Conservation (phyloP, 2,113 vertebrate species). For the Burhinus oedicnemus region DNA sequence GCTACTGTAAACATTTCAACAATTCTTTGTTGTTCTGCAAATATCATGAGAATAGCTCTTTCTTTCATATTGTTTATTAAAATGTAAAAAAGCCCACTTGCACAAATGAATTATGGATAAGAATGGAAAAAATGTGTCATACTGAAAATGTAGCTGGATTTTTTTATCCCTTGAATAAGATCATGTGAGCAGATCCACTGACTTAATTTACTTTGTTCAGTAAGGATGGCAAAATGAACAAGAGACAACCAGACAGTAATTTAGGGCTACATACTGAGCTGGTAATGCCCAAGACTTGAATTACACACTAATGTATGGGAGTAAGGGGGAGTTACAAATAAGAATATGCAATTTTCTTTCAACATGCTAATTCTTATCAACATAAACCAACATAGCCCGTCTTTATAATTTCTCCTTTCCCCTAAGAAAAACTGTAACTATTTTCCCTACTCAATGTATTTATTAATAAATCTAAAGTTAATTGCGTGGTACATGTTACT, state of each 20-base stretch:
- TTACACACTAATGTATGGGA: not conserved
- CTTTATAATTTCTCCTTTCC: not conserved
- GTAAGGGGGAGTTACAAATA: not conserved
- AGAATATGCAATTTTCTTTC: not conserved
- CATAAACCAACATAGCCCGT: not conserved
- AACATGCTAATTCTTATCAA: not conserved
- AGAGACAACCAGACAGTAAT: not conserved
- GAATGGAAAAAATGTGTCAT: conserved; percentile 41
- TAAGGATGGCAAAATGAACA: not conserved
- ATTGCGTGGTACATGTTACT: not conserved
- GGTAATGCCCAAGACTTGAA: not conserved
- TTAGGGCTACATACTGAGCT: not conserved
- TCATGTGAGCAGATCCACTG: not conserved
- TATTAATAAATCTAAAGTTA: not conserved
- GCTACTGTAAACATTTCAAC: conserved; percentile 39
- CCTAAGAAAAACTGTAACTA: not conserved
- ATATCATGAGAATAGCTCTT: conserved; percentile 34
- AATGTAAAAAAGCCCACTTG: conserved; percentile 50
- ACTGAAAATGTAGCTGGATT: not conserved
- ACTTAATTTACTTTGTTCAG: not conserved
- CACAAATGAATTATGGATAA: conserved; percentile 54
- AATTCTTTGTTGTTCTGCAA: conserved; percentile 21
- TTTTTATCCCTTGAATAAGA: not conserved
- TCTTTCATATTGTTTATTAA: conserved; percentile 39
- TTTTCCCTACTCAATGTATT: not conserved